Evolutionary conservation across 2,113 vertebrate species (phyloP).

Genomic region (Phycodurus eques): DNA sequence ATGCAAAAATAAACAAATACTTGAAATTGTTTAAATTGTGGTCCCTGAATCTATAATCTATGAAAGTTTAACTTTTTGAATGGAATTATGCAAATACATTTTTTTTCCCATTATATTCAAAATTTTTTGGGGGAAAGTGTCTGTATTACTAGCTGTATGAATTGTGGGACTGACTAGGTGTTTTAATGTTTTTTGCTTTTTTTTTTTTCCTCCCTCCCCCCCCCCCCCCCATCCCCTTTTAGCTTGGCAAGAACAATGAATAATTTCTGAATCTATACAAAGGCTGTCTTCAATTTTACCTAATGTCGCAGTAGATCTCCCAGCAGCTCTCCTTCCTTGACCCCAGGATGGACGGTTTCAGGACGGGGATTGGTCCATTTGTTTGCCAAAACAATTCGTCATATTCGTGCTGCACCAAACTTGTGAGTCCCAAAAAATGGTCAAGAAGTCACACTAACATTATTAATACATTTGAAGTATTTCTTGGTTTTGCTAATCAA

Average conservation of each 20-base stretch:
- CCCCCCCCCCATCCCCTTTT: not conserved
- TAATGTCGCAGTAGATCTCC: conserved; percentile 20
- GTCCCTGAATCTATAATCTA: too few relatives aligned
- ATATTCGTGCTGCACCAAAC: conserved; percentile 36
- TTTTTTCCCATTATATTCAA: too few relatives aligned
- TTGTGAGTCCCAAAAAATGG: conserved; percentile 1
- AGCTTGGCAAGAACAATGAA: not conserved
- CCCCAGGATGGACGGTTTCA: conserved; percentile 13
- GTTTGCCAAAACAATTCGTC: conserved; percentile 53
- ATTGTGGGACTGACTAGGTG: too few relatives aligned
- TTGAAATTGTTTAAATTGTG: too few relatives aligned
- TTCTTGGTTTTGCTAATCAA: conserved; percentile 20
- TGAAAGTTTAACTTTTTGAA: too few relatives aligned
- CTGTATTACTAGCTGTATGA: too few relatives aligned
- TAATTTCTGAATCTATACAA: conserved; percentile 19
- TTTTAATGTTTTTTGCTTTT: not conserved
- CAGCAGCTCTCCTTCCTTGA: conserved; percentile 31
- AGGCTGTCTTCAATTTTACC: conserved; percentile 42
- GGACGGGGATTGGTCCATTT: conserved; percentile 14
- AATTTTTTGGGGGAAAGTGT: too few relatives aligned
- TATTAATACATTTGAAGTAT: conserved; percentile 46
- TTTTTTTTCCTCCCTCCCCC: not conserved
- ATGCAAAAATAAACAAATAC: too few relatives aligned
- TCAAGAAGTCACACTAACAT: conserved; percentile 29
- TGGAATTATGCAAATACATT: too few relatives aligned